Evolutionary conservation across 92 coral and sea anemone species (phyloP).

Genomic region (Paramuricea clavata): DNA sequence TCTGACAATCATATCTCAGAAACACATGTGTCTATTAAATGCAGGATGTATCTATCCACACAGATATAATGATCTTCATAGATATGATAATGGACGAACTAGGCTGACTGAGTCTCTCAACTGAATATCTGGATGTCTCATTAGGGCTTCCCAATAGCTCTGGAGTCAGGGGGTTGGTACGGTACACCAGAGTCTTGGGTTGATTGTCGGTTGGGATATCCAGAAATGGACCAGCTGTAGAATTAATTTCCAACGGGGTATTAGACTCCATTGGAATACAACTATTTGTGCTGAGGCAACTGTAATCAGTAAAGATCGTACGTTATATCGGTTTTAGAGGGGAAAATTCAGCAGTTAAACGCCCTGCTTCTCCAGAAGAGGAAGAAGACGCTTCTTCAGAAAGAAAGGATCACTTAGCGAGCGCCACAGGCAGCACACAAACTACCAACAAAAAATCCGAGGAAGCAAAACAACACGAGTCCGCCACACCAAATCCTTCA

Average conservation of each 20-base stretch:
- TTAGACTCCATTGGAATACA: too few species aligned
- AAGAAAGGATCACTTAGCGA: conserved; percentile 36
- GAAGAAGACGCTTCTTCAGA: conserved; percentile 50
- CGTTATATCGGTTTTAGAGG: conserved; percentile 42
- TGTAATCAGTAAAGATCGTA: too few species aligned
- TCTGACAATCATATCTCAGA: neutral
- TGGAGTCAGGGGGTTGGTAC: too few species aligned
- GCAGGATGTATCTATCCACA: too few species aligned
- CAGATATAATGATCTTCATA: neutral
- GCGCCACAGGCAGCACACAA: conserved; percentile 11
- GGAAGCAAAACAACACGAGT: conserved; percentile 1
- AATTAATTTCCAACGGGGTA: too few species aligned
- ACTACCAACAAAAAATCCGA: conserved; percentile 11
- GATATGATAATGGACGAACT: neutral
- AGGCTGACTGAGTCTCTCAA: neutral
- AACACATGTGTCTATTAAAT: neutral
- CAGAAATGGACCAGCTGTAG: too few species aligned
- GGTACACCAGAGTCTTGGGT: too few species aligned
- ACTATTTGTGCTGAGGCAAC: neutral
- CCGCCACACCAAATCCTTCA: neutral
- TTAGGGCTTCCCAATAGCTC: too few species aligned
- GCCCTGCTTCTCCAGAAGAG: conserved; percentile 38
- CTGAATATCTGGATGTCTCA: too few species aligned
- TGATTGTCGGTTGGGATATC: too few species aligned
- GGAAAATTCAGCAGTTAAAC: conserved; percentile 48